Percentiles rank a stretch among this genome's conserved stretches.
phyloP scores from a whole-genome alignment of 1,140 invertebrate genomes.

The Oncopodura yosiiana region DNA sequence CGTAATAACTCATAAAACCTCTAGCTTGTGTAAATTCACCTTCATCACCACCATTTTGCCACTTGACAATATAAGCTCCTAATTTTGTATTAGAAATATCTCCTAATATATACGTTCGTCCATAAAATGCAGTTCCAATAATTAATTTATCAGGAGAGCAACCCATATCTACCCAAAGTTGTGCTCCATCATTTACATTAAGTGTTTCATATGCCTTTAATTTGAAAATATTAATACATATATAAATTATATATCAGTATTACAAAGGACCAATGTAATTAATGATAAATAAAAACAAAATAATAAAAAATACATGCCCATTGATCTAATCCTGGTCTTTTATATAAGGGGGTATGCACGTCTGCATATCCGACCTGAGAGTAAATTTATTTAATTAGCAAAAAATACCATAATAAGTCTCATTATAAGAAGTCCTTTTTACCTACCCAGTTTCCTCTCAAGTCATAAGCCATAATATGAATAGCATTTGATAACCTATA shows the following conservation, averaged over 20 bases:
- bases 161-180: slow-evolving; percentile 42
- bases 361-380: slow-evolving; percentile 39
- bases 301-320: no score
- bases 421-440: no score
- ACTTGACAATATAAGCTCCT: slow-evolving; percentile 75
- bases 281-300: no score
- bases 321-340: slow-evolving; percentile 38
- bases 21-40: slow-evolving; percentile 72
- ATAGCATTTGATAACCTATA: slow-evolving; percentile 37
- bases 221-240: no score
- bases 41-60: slow-evolving; percentile 68
- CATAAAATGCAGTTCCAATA: slow-evolving; percentile 45
- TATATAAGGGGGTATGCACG: slow-evolving; percentile 38
- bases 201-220: slow-evolving; percentile 41
- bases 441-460: no score
- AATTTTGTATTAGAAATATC: no score
- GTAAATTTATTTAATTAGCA: slow-evolving; percentile 40
- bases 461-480: slow-evolving; percentile 43
- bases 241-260: no score
- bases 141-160: slow-evolving; percentile 43
- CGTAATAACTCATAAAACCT: slow-evolving; percentile 78
- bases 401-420: not conserved
- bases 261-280: no score
- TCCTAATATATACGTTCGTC: no score
- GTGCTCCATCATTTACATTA: slow-evolving; percentile 39